Percentiles rank a stretch among this genome's conserved stretches.
Conservation (phyloP, 2,113 vertebrate genomes). For the Forbesichthys agassizii region DNA sequence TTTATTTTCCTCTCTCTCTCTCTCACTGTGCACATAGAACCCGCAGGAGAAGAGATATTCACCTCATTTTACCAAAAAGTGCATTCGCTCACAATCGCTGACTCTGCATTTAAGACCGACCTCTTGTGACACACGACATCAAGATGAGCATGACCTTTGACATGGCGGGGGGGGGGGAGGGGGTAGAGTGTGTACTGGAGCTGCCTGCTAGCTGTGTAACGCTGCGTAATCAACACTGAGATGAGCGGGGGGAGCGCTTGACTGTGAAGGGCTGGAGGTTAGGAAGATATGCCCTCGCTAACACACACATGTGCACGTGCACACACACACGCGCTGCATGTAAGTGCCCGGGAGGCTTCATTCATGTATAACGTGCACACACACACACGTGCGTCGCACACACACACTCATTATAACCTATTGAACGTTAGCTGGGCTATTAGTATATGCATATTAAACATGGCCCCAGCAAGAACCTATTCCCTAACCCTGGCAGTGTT, state of each 20-base stretch:
- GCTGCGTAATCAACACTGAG: conserved; percentile 65
- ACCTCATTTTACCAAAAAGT: no score
- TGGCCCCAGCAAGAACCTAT: not conserved
- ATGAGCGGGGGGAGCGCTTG: conserved; percentile 58
- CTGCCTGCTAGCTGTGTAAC: conserved; percentile 63
- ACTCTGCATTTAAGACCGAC: no score
- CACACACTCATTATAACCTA: not conserved
- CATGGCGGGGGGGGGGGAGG: conserved; percentile 42
- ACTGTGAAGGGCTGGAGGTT: conserved; percentile 67
- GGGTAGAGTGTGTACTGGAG: conserved; percentile 53
- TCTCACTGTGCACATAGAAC: no score
- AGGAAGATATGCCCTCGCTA: conserved; percentile 46
- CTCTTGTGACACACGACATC: no score
- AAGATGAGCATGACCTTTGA: conserved; percentile 65
- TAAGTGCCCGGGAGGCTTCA: conserved; percentile 9
- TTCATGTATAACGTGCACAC: not conserved
- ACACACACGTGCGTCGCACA: not conserved
- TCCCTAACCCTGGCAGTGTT: not conserved
- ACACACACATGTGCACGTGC: conserved; percentile 50
- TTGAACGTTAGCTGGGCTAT: no score
- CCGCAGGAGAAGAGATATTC: no score
- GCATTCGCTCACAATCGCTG: no score
- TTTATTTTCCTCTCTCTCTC: no score
- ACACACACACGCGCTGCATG: conserved; percentile 29
- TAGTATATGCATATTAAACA: no score